Percentiles rank a stretch among this genome's conserved stretches.
Evolutionary conservation across 2,113 vertebrate species (phyloP).

Genomic region (Phalacrocorax brasilianus): DNA sequence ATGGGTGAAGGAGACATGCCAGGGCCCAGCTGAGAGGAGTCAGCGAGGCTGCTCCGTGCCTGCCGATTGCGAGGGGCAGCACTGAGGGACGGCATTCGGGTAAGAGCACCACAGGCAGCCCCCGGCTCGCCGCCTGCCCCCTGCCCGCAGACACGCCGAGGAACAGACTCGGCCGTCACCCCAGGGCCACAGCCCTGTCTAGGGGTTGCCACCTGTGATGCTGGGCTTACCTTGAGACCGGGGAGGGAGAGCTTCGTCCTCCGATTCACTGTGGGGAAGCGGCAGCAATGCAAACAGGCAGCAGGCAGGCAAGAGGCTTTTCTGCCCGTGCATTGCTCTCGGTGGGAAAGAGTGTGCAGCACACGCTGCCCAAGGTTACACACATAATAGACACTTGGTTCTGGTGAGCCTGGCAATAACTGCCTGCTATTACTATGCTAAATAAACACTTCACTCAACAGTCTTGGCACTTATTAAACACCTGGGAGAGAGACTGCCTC

Average conservation of each 20-base stretch:
- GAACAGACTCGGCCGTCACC: not conserved
- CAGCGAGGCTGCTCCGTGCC: not conserved
- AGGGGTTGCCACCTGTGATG: rapidly evolving
- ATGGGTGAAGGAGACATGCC: rapidly evolving
- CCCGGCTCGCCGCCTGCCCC: rapidly evolving
- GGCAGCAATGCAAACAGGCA: rapidly evolving
- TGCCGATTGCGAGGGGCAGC: not conserved
- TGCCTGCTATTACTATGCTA: not conserved
- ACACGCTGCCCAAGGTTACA: not conserved
- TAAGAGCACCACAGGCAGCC: not conserved
- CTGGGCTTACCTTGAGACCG: not conserved
- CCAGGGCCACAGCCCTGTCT: not conserved
- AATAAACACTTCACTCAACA: conserved; percentile 64
- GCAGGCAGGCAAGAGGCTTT: not conserved
- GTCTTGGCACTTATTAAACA: conserved; percentile 61
- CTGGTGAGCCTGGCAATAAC: not conserved
- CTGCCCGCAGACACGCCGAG: not conserved
- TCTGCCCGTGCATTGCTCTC: rapidly evolving
- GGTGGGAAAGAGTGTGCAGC: not conserved
- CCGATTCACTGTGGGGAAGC: too few species aligned
- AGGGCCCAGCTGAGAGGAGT: not conserved
- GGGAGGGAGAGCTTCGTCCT: not conserved
- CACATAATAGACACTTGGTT: not conserved
- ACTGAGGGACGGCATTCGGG: rapidly evolving
- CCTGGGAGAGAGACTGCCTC: conserved; percentile 54